phyloP scores from a whole-genome alignment of 2,113 vertebrate species.

The Pipa parva region DNA sequence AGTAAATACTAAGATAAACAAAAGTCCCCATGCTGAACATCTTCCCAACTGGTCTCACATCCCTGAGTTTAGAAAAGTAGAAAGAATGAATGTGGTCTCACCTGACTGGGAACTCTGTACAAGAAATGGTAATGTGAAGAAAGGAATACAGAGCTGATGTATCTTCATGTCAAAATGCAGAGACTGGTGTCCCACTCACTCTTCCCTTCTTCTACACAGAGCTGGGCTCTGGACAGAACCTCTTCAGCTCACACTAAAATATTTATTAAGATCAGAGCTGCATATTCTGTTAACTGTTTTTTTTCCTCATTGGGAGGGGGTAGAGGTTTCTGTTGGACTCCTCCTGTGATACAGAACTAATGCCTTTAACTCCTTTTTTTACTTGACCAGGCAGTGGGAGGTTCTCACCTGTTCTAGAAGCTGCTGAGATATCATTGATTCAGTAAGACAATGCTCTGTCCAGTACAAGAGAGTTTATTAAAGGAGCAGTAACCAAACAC shows the following conservation, averaged over 20 bases:
- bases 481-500: too few relatives aligned
- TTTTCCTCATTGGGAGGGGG: constrained; percentile 47
- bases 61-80: too few relatives aligned
- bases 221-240: constrained; percentile 37
- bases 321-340: constrained; percentile 7
- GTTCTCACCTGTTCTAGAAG: background rate
- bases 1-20: too few relatives aligned
- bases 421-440: background rate
- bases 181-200: background rate
- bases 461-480: background rate
- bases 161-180: constrained; percentile 31
- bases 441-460: constrained; percentile 2
- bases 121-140: constrained; percentile 49
- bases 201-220: constrained; percentile 25
- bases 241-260: constrained; percentile 49
- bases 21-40: too few relatives aligned
- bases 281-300: constrained; percentile 57
- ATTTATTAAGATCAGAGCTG: constrained; percentile 53
- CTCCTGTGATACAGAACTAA: constrained; percentile 5
- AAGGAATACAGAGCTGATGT: constrained; percentile 45
- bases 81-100: constrained; percentile 38
- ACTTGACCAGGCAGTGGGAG: too few relatives aligned
- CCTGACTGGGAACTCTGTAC: constrained; percentile 48
- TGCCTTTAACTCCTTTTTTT: constrained; percentile 1
- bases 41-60: too few relatives aligned